phyloP scores from a whole-genome alignment of 2,113 vertebrate genomes.

The Capricornis sumatraensis region DNA sequence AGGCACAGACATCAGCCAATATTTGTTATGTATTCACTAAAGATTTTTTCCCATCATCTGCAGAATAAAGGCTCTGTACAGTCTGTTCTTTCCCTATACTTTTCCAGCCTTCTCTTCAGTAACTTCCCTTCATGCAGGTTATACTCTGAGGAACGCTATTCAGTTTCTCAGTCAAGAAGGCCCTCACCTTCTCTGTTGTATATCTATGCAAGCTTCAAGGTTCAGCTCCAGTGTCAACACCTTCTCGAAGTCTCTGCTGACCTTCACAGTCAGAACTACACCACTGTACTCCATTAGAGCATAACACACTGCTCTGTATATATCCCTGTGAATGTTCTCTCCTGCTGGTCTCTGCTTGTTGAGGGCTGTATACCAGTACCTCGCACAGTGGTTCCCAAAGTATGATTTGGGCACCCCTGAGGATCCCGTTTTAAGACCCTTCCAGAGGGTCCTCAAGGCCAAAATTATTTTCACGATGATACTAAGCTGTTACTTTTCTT shows the following conservation, averaged over 20 bases:
- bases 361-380: neutral
- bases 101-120: neutral
- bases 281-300: neutral
- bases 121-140: neutral
- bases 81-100: neutral
- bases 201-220: neutral
- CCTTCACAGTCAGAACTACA: neutral
- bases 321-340: neutral
- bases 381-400: neutral
- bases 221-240: neutral
- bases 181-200: neutral
- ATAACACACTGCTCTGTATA: neutral
- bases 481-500: neutral
- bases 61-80: slow-evolving; percentile 11
- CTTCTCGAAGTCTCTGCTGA: neutral
- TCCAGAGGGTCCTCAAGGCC: neutral
- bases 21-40: neutral
- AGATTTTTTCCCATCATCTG: neutral
- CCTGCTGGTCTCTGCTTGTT: neutral
- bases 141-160: neutral
- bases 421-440: neutral
- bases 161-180: neutral
- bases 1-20: neutral
- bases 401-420: neutral
- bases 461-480: neutral